Evolutionary conservation across 1,140 invertebrate genomes (phyloP).

Genomic region (Phthorimaea operculella): DNA sequence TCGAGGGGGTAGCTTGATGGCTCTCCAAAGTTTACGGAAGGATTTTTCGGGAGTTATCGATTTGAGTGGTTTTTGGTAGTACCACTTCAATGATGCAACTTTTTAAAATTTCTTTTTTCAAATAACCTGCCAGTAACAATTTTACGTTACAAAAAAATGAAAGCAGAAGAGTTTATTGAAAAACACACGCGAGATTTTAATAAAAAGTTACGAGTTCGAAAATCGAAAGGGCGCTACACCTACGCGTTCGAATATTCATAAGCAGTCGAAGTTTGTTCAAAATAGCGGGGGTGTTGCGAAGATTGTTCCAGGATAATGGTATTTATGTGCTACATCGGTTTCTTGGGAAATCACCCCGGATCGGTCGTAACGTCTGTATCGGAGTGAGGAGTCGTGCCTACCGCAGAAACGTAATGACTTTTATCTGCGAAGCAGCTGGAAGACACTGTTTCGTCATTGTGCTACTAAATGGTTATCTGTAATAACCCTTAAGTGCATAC

Average conservation of each 20-base stretch:
- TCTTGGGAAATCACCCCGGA: slow-evolving; percentile 65
- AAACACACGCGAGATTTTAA: no score
- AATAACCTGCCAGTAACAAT: no score
- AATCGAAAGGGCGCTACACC: neutral
- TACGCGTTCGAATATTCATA: slow-evolving; percentile 16
- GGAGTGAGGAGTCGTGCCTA: slow-evolving; percentile 14
- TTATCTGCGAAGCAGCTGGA: slow-evolving; percentile 18
- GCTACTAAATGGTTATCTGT: no score
- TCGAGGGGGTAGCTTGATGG: slow-evolving; percentile 17
- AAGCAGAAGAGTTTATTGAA: no score
- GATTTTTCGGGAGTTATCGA: slow-evolving; percentile 16
- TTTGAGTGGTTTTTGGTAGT: neutral
- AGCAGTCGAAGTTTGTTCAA: slow-evolving; percentile 11
- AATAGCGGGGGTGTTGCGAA: slow-evolving; percentile 28
- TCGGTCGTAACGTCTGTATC: slow-evolving; percentile 56
- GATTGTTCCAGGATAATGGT: slow-evolving; percentile 66
- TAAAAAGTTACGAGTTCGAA: no score
- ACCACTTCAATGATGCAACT: no score
- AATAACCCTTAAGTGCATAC: no score
- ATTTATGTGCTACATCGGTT: slow-evolving; percentile 67
- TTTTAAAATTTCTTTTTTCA: no score
- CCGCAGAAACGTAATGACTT: slow-evolving; percentile 20
- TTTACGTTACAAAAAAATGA: no score
- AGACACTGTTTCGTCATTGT: neutral
- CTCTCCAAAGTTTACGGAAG: slow-evolving; percentile 13